Evolutionary conservation across 2,113 vertebrate genomes (phyloP), one percentile per base, ranked within the genome.

Genomic region (Dasyornis broadbenti): DNA sequence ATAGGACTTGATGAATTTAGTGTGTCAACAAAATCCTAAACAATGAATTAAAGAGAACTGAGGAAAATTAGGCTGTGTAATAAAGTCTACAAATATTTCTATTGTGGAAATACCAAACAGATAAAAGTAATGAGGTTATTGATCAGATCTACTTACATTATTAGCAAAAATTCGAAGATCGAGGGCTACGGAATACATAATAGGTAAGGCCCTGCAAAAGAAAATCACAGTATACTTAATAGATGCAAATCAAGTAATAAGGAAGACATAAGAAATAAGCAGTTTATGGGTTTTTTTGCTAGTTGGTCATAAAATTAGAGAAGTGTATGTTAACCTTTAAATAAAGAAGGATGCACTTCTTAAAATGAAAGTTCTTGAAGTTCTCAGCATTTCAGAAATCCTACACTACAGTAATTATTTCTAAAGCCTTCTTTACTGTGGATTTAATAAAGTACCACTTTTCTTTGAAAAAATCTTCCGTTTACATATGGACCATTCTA

Each of bases 151-250:
- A 98, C 99, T 99, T 95, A 99, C 99, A 19, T 98, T 99, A 94
- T 99, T 99, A 95, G 99, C 99, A 95, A 99, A 99, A 87, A 99
- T 98, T 37, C 99, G 98, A 85, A 99, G 98, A 89, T 99, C 99
- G 37, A 99, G 98, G 0, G 99, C 98, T 52, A 99, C 99, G 3
- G 99, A 98, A 73, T 99, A 99, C 99, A 99, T 99, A 89, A 99
- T 98, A 7, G 98, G 98, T 83, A 99, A 98, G 53, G 99, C 99
- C 99, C 99, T 99, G 75, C 24, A 65, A 94, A 95, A 77, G 11
- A 83, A 76, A 73, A 90, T 37, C 31, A 45, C 13, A 61, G 6
- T 15, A 24, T 8, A 70, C 7, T 82, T n/a, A 54, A 18, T 7
- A 82, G 23, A 7, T 33, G 20, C 22, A 80, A 91, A 82, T 42